Evolutionary conservation across 2,113 vertebrate species (phyloP).

Genomic region (Blennius ocellaris): DNA sequence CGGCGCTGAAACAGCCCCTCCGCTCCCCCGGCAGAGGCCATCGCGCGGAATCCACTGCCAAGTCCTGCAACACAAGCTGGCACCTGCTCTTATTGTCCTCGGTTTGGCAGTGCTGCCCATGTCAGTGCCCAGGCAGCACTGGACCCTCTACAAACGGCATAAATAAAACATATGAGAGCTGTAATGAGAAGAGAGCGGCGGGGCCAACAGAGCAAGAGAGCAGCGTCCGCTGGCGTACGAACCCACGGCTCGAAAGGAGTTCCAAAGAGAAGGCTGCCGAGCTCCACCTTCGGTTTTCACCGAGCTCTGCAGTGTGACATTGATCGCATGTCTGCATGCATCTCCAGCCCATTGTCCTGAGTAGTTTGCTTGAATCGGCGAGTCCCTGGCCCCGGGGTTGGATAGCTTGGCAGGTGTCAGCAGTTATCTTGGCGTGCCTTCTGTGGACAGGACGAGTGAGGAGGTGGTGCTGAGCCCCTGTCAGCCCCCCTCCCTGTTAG

Average conservation of each 20-base stretch:
- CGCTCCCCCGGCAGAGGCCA: slow-evolving; percentile 51
- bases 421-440: slow-evolving; percentile 75
- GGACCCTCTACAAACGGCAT: slow-evolving; percentile 84
- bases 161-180: slow-evolving; percentile 85
- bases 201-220: slow-evolving; percentile 71
- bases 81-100: slow-evolving; percentile 69
- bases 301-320: slow-evolving; percentile 42
- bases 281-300: slow-evolving; percentile 59
- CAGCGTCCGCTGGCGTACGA: slow-evolving; percentile 47
- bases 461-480: slow-evolving; percentile 67
- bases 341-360: slow-evolving; percentile 65
- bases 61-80: slow-evolving; percentile 75
- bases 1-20: slow-evolving; percentile 43
- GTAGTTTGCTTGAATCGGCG: slow-evolving; percentile 50
- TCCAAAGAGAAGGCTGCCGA: slow-evolving; percentile 23
- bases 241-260: slow-evolving; percentile 25
- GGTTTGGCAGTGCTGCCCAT: slow-evolving; percentile 71
- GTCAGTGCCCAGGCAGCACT: slow-evolving; percentile 75
- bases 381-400: slow-evolving; percentile 57
- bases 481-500: slow-evolving; percentile 71
- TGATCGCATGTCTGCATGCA: slow-evolving; percentile 44
- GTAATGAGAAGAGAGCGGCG: slow-evolving; percentile 80
- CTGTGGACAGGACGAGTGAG: slow-evolving; percentile 70
- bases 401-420: slow-evolving; percentile 79
- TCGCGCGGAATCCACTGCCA: slow-evolving; percentile 62